Percentiles rank a stretch among this genome's conserved stretches.
phyloP scores from a whole-genome alignment of 92 coral and sea anemone species.

The Actinostola sp. region DNA sequence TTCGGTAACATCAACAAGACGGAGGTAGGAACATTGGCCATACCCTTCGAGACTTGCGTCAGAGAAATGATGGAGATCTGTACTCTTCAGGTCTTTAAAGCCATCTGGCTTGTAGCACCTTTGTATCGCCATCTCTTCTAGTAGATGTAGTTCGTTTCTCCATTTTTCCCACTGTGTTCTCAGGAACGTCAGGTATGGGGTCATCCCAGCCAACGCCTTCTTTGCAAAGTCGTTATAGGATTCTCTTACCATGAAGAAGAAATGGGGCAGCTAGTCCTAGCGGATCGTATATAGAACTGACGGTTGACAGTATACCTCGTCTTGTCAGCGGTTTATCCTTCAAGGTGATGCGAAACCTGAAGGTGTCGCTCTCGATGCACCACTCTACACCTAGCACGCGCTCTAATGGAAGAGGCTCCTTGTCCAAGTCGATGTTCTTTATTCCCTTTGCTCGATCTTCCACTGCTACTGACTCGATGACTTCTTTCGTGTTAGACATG shows the following conservation, averaged over 20 bases:
- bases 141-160: neutral
- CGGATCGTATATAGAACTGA: constrained; percentile 12
- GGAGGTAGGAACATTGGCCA: constrained; percentile 7
- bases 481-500: constrained; percentile 22
- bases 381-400: constrained; percentile 40
- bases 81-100: neutral
- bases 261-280: constrained; percentile 12
- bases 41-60: constrained; percentile 14
- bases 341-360: constrained; percentile 9
- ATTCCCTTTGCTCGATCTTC: constrained; percentile 30
- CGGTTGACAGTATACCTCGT: constrained; percentile 1
- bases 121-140: constrained; percentile 1
- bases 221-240: neutral
- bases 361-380: constrained; percentile 31
- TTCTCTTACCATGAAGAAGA: constrained; percentile 1
- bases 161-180: constrained; percentile 14
- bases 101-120: constrained; percentile 2
- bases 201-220: constrained; percentile 14
- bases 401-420: constrained; percentile 16
- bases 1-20: neutral
- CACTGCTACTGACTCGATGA: constrained; percentile 27
- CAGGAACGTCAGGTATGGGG: constrained; percentile 6
- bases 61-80: constrained; percentile 12
- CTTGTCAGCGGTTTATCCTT: constrained; percentile 15
- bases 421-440: constrained; percentile 31